Evolutionary conservation across 2,797 vertebrate species (phyloP), one percentile per base, ranked within the genome.

Genomic region (Paedocypris micromegethes): DNA sequence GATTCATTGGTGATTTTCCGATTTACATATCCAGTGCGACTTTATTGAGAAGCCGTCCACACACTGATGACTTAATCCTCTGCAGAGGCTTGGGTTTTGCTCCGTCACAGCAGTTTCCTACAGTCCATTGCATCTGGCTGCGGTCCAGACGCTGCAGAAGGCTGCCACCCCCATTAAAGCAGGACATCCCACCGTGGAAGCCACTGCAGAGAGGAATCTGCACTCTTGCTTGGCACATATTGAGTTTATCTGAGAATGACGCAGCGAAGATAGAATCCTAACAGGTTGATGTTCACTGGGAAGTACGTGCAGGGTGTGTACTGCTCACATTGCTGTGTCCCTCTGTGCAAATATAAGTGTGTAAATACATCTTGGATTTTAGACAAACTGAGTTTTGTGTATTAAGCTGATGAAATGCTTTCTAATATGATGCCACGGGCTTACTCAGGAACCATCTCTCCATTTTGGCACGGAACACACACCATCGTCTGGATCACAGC

Each of bases 121-220:
- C 61, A 52, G 54, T 68, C 68, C 64, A 64, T 59, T 78, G 77
- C 56, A 73, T 78, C 74, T 78, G 77, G 77, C 74, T 55, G 5
- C 58, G 50, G 49, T 74, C 77, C 77, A 78, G 62, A 67, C 62
- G 37, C 72, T 78, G 77, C 77, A 76, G 77, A 68, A 78, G 68
- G 56, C 61, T 60, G 52, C 65, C 68, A 73, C 68, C 72, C 71
- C 61, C 69, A 56, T 72, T 66, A 73, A 62, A 54, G 49, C 77
- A 72, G 74, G 74, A 53, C 72, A 73, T 64, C 71, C 62, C 68
- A 69, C 58, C 47, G 53, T 48, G 54, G 72, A 68, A 70, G 57
- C 68, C 74, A 74, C 77, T 72, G 77, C 77, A 56, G 77, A 73
- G 72, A 47, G 46, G 50, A 44, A 61, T 44, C 64, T 23, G 47